These are phyloP conservation scores for Nomada goodeniana DNA, from an alignment of 2,888 invertebrate genomes.

Conservation along the genomic window DNA sequence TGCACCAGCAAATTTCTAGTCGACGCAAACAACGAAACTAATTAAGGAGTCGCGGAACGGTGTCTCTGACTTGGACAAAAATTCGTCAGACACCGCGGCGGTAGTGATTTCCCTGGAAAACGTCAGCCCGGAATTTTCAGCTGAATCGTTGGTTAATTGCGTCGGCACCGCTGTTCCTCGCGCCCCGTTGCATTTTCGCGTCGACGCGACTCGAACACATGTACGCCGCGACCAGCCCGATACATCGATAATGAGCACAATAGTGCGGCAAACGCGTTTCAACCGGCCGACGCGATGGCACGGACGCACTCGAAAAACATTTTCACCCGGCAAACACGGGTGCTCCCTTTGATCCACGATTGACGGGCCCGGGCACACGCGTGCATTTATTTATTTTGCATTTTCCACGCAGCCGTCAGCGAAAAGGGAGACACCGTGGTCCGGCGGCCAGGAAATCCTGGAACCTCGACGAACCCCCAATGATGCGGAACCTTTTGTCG, in stretches of 20 bases:
- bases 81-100: too few relatives aligned
- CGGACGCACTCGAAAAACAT: slow-evolving; percentile 38
- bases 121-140: not conserved
- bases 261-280: slow-evolving; percentile 3
- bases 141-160: slow-evolving; percentile 56
- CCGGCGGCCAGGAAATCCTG: not conserved
- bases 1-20: too few relatives aligned
- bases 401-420: slow-evolving; percentile 40
- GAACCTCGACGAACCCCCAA: not conserved
- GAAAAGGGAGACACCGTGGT: slow-evolving; percentile 2
- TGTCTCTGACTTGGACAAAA: too few relatives aligned
- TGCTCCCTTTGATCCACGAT: slow-evolving; percentile 40
- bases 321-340: slow-evolving; percentile 22
- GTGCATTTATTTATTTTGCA: slow-evolving; percentile 44
- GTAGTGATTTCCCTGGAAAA: not conserved
- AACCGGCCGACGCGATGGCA: not conserved
- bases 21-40: not conserved
- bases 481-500: slow-evolving; percentile 17
- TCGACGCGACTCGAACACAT: slow-evolving; percentile 55
- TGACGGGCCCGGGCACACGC: not conserved
- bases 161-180: slow-evolving; percentile 23
- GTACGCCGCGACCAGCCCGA: slow-evolving; percentile 45
- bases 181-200: slow-evolving; percentile 48
- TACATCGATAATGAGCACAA: slow-evolving; percentile 61
- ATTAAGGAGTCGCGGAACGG: not conserved